Evolutionary conservation across 2,113 vertebrate genomes (phyloP).

Genomic region (Malurus elegans): DNA sequence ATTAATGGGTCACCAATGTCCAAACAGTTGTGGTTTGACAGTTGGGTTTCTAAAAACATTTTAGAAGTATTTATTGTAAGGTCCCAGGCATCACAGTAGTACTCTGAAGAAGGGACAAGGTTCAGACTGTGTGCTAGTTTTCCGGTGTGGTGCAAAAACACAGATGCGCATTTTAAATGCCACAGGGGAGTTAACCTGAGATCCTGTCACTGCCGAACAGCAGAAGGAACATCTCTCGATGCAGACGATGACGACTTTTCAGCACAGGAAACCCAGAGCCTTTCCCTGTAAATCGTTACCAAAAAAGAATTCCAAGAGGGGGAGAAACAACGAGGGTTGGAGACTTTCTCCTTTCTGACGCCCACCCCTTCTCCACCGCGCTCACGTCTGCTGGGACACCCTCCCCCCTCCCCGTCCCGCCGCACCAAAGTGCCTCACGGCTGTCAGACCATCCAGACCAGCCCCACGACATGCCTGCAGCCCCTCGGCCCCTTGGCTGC

Average conservation of each 20-base stretch:
- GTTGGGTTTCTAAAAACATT: not conserved
- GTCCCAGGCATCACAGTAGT: accelerated
- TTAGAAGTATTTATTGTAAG: not conserved
- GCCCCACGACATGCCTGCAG: not conserved
- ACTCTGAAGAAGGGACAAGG: not conserved
- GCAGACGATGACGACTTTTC: not conserved
- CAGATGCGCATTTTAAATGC: slow-evolving; percentile 26
- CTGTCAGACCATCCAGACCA: not conserved
- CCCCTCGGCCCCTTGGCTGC: not conserved
- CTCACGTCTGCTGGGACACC: not conserved
- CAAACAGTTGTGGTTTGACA: not conserved
- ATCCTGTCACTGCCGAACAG: not conserved
- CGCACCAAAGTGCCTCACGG: accelerated
- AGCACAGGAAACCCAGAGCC: not conserved
- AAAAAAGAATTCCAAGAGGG: not conserved
- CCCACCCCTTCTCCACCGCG: accelerated
- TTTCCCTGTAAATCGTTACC: not conserved
- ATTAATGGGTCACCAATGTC: not conserved
- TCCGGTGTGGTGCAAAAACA: not conserved
- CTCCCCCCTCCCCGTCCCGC: not conserved
- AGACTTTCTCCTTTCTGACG: not conserved
- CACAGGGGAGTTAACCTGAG: not conserved
- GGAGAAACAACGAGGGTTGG: not conserved
- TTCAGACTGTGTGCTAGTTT: not conserved
- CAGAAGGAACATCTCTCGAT: not conserved